Base-by-base conservation (phyloP, 2,888 invertebrate species). In the Ptilodon capucinus region DNA sequence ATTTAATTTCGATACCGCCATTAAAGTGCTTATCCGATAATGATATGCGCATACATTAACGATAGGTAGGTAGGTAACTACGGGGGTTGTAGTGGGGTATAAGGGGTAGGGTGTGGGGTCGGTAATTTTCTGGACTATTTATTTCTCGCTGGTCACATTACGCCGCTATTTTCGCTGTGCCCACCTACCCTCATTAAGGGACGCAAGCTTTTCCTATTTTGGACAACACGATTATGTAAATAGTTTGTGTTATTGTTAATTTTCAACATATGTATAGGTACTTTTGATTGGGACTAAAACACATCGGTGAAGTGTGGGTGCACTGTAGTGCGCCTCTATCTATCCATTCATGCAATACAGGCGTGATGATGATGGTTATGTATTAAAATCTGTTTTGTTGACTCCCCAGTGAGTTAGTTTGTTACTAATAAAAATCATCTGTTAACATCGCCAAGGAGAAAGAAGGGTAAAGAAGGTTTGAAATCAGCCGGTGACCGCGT, bases 111-210 rank as follows among this genome's bases (percentile, higher is more conserved):
- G 51, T 48, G 53, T 61, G 44, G 48, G 23, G 53, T 41, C 64
- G 66, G 79, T 73, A 81, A 81, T 81, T 80, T 81, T 79, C 81
- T 78, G 80, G 78, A 78, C 79, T 80, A 80, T 81, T 81, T 81
- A 80, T 80, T 79, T 76, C 71, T 52, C 64, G 60, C 68, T 73
- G 77, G 79, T 76, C 75, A 67, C 77, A 77, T 76, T 79, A 79
- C 71, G 68, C 63, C 64, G 61, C 57, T 68, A 68, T 68, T 67
- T 68, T 66, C 66, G 68, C 55, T 61, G 58, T 63, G 47, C 51
- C 51, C 61, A 57, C 60, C 55, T 52, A 59, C 62, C 58, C 52
- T 64, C 61, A 71, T 74, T 68, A 67, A 64, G 58, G 46, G 11
- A 32, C 34, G 42, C 17, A 25, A 17, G 55, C 48, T 57, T 54